Conservation (phyloP, 2,113 vertebrate species). For the Actinemys pallida region DNA sequence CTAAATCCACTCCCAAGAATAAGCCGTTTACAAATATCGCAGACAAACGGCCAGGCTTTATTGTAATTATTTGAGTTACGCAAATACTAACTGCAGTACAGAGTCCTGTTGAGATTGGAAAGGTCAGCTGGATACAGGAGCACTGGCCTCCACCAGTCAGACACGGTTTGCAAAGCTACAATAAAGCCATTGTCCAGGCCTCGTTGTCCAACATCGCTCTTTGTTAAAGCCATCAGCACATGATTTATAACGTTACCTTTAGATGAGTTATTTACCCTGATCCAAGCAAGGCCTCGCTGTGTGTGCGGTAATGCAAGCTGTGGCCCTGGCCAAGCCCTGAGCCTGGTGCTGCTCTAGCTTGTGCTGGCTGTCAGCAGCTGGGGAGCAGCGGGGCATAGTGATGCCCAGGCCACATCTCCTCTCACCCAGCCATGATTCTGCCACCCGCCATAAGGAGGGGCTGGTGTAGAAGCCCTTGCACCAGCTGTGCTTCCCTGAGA, state of each 20-base stretch:
- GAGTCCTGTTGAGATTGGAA: not conserved
- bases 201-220: not conserved
- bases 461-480: not conserved
- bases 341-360: not conserved
- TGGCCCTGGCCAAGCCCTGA: not conserved
- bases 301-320: not conserved
- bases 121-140: not conserved
- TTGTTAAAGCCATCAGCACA: not conserved
- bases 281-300: not conserved
- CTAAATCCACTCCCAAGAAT: not conserved
- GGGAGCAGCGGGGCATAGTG: not conserved
- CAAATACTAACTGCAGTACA: fast-evolving
- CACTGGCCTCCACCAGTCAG: not conserved
- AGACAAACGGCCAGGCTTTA: not conserved
- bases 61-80: not conserved
- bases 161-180: not conserved
- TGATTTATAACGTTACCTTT: not conserved
- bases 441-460: not conserved
- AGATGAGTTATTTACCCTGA: not conserved
- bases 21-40: not conserved
- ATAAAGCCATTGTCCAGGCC: not conserved
- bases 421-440: not conserved
- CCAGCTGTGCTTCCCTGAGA: not conserved
- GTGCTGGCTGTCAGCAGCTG: not conserved
- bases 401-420: not conserved